Conservation (phyloP, 2,113 vertebrate genomes). For the Ailurus styani region DNA sequence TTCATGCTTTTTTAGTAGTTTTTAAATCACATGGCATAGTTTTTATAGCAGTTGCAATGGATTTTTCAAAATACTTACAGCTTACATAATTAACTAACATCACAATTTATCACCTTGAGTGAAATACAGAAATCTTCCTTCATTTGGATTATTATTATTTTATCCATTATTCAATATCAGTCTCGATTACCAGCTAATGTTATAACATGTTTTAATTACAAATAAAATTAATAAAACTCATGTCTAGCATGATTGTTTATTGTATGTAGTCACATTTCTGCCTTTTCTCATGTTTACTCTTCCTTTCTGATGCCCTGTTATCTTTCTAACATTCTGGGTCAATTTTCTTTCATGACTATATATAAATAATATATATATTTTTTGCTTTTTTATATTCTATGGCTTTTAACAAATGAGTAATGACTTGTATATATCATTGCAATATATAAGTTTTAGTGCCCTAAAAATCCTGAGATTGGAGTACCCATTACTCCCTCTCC, state of each 20-base stretch:
- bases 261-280: background rate
- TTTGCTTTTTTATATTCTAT: background rate
- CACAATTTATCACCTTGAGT: background rate
- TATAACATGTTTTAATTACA: background rate
- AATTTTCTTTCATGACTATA: background rate
- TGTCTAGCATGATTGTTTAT: background rate
- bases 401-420: background rate
- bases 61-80: background rate
- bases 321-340: background rate
- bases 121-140: background rate
- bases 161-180: background rate
- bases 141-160: background rate
- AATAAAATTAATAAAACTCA: background rate
- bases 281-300: background rate
- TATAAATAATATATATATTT: too few relatives aligned
- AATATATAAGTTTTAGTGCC: background rate
- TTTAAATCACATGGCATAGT: background rate
- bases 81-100: background rate
- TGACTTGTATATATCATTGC: too few relatives aligned
- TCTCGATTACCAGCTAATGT: background rate
- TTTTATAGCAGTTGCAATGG: background rate
- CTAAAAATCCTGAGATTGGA: background rate
- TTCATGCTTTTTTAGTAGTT: background rate
- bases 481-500: background rate
- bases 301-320: background rate